Evolutionary conservation across 2,113 vertebrate species (phyloP), one percentile per base, ranked within the genome.

Genomic region (Triplophysa tibetana): DNA sequence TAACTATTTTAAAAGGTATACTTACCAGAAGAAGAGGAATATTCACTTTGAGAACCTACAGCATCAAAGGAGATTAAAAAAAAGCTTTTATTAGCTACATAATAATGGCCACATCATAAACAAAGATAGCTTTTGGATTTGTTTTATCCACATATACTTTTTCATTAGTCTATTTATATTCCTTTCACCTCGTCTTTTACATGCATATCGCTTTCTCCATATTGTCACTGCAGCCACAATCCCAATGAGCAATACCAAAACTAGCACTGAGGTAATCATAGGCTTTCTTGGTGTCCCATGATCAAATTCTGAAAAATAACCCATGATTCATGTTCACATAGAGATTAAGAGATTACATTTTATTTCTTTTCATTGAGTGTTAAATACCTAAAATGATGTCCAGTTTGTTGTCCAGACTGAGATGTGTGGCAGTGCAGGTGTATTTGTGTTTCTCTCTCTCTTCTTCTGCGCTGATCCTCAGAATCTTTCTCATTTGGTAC

Each of bases 401-500:
- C 67, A 80, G 24, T 63, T 77, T 85, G 67, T 79, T 81, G 83
- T 84, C 77, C 76, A 78, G 56, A 63, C 58, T 65, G 29, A 82
- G 65, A 60, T 82, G 83, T 16, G 70, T 58, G 48, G 64, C 80
- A 17, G 60, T 52, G 33, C 80, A 84, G 24, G 65, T 76, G 76
- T 79, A 84, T n/a, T 8, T 73, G 75, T 84, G 79, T 68, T 19
- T 60, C 41, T 75, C 56, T 23, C 29, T 66, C 45, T 23, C 8
- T 38, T 67, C 81, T 11, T 52, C 68, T 9, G 16, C 9, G 12
- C 68, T 58, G 69, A 77, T 16, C 61, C 38, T 43, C 77, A 69
- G 56, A 7, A 10, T 80, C 60, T 77, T 81, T 64, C 81, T 78
- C 65, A 74, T 68, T 70, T 83, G 78, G 78, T 80, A 82, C 21